A percentile compares a stretch with the other conserved stretches of the same genome.
phyloP scores from a whole-genome alignment of 1,140 invertebrate genomes.

The Anastrepha obliqua region DNA sequence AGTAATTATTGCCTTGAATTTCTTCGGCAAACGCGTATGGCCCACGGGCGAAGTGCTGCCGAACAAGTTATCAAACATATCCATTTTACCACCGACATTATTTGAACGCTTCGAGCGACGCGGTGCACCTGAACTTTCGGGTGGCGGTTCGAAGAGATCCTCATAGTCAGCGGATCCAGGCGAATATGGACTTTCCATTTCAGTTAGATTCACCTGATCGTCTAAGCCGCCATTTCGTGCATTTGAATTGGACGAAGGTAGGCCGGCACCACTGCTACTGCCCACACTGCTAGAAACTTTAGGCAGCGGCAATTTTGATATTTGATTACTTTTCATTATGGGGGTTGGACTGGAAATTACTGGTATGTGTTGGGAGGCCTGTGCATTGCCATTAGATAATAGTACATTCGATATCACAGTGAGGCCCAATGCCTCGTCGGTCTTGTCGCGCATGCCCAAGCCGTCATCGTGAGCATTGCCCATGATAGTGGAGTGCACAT shows the following conservation, averaged over 20 bases:
- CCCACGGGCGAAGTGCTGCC: constrained; percentile 67
- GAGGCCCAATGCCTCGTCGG: constrained; percentile 55
- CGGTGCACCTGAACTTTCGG: constrained; percentile 66
- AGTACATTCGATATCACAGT: constrained; percentile 71
- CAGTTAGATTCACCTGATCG: constrained; percentile 74
- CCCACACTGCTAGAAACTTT: constrained; percentile 67
- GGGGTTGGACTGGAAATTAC: constrained; percentile 69
- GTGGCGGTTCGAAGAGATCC: constrained; percentile 89
- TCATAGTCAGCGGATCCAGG: constrained; percentile 89
- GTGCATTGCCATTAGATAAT: constrained; percentile 62
- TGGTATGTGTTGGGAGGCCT: constrained; percentile 68
- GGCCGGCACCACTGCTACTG: constrained; percentile 65
- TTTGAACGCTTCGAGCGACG: constrained; percentile 53
- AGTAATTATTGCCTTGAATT: constrained; percentile 51
- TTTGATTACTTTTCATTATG: constrained; percentile 62
- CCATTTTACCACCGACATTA: constrained; percentile 60
- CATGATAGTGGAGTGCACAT: constrained; percentile 56
- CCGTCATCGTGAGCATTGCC: constrained; percentile 62
- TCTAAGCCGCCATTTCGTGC: constrained; percentile 76
- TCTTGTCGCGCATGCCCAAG: constrained; percentile 53
- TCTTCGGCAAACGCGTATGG: constrained; percentile 60
- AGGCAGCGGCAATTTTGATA: constrained; percentile 69
- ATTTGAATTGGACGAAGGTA: constrained; percentile 53
- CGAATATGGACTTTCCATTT: constrained; percentile 88
- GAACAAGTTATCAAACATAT: constrained; percentile 72